These are phyloP conservation scores for Acanthornis magna DNA, from an alignment of 2,797 vertebrate species.

Conservation along the genomic window DNA sequence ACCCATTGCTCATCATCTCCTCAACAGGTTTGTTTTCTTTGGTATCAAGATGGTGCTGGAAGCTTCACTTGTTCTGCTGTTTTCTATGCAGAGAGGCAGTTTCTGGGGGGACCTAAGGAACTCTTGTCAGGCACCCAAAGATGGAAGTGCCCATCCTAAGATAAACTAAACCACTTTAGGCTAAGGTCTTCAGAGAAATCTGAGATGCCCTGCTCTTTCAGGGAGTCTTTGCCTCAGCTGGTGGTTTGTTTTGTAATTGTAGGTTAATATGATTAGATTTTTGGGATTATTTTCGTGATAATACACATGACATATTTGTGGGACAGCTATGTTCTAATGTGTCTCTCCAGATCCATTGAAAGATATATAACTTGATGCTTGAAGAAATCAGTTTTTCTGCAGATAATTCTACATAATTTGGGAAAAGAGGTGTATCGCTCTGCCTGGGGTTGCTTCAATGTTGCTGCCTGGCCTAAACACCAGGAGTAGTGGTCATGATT, in stretches of 20 bases:
- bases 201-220: background rate
- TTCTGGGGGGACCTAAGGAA: background rate
- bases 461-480: background rate
- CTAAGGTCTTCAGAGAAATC: background rate
- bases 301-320: rapidly evolving
- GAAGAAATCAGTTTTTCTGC: background rate
- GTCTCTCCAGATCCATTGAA: background rate
- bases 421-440: background rate
- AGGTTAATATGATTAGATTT: background rate
- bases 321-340: background rate
- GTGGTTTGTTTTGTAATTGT: background rate
- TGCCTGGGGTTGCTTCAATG: background rate
- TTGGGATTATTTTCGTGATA: rapidly evolving
- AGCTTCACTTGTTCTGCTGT: background rate
- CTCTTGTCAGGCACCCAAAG: background rate
- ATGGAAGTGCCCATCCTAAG: background rate
- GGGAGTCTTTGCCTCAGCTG: background rate
- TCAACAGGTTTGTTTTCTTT: slow-evolving; percentile 85
- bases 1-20: slow-evolving; percentile 93
- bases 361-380: background rate
- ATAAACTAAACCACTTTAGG: background rate
- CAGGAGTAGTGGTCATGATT: rapidly evolving
- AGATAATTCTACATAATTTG: background rate
- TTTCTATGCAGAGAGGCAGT: background rate
- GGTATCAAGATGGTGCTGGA: background rate